Evolutionary conservation across 2,113 vertebrate species (phyloP).

Genomic region (Colaptes auratus): DNA sequence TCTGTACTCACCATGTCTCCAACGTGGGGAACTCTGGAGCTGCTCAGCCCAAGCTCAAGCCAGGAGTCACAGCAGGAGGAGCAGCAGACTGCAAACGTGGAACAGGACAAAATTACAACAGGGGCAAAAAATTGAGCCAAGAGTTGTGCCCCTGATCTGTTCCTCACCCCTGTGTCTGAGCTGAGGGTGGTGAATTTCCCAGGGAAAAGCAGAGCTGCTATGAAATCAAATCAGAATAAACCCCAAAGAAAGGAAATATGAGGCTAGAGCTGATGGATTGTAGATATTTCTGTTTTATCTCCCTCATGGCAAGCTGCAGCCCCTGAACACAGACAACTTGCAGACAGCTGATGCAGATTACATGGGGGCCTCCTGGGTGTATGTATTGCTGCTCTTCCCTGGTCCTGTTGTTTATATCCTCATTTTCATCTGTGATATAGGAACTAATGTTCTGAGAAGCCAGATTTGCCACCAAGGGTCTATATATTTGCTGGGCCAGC

Average conservation of each 20-base stretch:
- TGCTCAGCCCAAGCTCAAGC: background rate
- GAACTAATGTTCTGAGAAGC: slow-evolving; percentile 31
- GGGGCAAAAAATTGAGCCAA: background rate
- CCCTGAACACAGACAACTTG: background rate
- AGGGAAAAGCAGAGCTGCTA: background rate
- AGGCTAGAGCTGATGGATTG: background rate
- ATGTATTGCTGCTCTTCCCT: slow-evolving; percentile 15
- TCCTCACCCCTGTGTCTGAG: background rate
- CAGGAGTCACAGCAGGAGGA: background rate
- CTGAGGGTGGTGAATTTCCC: slow-evolving; percentile 8
- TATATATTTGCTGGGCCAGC: slow-evolving; percentile 50
- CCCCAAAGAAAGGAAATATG: background rate
- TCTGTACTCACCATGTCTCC: rapidly evolving
- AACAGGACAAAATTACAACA: background rate
- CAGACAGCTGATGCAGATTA: slow-evolving; percentile 27
- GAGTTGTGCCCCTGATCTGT: background rate
- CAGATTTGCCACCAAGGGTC: slow-evolving; percentile 28
- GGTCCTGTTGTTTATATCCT: slow-evolving; percentile 53
- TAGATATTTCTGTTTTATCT: slow-evolving; percentile 22
- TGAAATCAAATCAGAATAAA: slow-evolving; percentile 4
- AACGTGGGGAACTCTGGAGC: background rate
- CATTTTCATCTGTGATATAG: slow-evolving; percentile 53
- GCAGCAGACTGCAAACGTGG: background rate
- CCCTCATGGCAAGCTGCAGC: background rate
- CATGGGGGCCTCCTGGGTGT: background rate